A percentile compares a stretch with the other conserved stretches of the same genome.
Conservation (phyloP, 2,113 vertebrate genomes). For the Vulpes ferrilata region DNA sequence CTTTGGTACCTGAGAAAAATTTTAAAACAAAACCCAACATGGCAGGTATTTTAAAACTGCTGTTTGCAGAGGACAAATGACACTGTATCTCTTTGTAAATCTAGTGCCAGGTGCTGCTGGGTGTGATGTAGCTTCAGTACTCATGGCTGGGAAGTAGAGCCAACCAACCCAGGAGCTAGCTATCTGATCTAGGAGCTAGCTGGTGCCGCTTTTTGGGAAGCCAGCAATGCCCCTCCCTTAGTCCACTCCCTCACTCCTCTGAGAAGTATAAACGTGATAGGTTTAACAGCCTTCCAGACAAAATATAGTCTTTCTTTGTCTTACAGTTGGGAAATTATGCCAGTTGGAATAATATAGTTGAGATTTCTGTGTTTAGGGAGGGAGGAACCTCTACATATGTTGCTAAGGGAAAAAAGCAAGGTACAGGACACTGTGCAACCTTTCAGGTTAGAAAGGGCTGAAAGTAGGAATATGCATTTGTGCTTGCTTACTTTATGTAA, state of each 20-base stretch:
- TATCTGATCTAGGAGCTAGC: not conserved
- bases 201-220: not conserved
- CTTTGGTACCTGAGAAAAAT: slow-evolving; percentile 71
- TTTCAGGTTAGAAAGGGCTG: not conserved
- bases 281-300: not conserved
- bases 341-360: not conserved
- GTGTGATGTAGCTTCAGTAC: not conserved
- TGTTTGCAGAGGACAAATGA: not conserved
- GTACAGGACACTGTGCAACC: not conserved
- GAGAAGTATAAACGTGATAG: not conserved
- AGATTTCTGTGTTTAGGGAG: not conserved
- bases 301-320: not conserved
- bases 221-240: not conserved
- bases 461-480: not conserved
- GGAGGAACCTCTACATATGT: not conserved
- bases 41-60: not conserved
- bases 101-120: not conserved
- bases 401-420: not conserved
- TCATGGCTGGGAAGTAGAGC: not conserved
- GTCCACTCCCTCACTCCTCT: not conserved
- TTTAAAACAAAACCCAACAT: slow-evolving; percentile 57
- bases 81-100: not conserved
- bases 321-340: not conserved
- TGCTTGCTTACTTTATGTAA: not conserved
- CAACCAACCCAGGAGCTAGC: not conserved